Evolutionary conservation across 2,113 vertebrate species (phyloP).

Genomic region (Bolborhynchus lineola): DNA sequence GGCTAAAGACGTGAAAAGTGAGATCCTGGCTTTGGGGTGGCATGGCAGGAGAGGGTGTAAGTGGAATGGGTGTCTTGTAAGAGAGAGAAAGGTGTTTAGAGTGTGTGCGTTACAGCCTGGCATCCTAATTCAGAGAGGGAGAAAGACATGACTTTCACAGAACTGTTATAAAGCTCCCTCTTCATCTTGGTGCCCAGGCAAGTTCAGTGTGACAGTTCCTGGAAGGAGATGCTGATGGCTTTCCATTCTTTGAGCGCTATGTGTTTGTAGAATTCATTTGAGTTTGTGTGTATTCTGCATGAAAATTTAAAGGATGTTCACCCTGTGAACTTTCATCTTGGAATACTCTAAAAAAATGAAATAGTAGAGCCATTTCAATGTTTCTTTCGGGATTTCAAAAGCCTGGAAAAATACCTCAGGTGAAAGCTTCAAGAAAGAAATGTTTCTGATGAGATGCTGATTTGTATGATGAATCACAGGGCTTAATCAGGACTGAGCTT

Average conservation of each 20-base stretch:
- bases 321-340: neutral
- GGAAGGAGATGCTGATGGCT: neutral
- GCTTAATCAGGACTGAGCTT: neutral
- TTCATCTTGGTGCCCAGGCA: neutral
- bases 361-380: neutral
- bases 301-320: neutral
- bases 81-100: neutral
- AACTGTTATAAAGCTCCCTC: neutral
- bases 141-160: neutral
- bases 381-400: neutral
- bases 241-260: neutral
- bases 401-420: neutral
- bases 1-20: neutral
- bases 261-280: neutral
- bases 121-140: neutral
- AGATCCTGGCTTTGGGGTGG: neutral
- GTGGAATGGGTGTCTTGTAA: neutral
- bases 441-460: neutral
- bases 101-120: neutral
- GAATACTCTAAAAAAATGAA: neutral
- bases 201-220: accelerated
- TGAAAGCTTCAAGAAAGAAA: neutral
- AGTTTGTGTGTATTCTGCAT: neutral
- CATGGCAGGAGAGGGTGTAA: accelerated
- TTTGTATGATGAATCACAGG: neutral